Conservation (phyloP, 2,113 vertebrate species). For the Illadopsis cleaveri region DNA sequence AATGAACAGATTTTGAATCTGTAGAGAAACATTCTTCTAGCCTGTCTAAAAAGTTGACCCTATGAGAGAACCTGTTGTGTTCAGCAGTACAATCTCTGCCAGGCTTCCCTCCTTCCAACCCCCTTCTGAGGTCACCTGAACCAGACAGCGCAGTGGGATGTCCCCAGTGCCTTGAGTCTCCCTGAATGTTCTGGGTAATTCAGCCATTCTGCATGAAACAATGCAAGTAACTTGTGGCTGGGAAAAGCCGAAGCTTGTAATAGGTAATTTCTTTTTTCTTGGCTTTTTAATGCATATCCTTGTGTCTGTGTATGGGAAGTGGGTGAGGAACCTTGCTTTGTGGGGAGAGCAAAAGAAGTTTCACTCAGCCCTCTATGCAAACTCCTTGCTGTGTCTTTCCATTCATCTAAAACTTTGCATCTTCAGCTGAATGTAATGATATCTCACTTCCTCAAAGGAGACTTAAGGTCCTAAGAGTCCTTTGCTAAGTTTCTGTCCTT, state of each 20-base stretch:
- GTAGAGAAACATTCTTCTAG: neutral
- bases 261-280: neutral
- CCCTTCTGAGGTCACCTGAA: neutral
- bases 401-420: neutral
- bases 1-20: neutral
- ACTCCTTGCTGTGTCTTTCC: neutral
- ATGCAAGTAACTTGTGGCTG: neutral
- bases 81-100: rapidly evolving
- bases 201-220: neutral
- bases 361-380: neutral
- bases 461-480: neutral
- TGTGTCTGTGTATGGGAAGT: neutral
- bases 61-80: neutral
- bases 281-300: neutral
- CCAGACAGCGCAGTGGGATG: neutral
- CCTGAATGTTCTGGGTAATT: neutral
- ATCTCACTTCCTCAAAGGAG: neutral
- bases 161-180: neutral
- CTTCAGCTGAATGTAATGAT: neutral
- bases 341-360: neutral
- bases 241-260: neutral
- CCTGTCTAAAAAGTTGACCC: neutral
- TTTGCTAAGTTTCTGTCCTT: neutral
- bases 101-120: neutral
- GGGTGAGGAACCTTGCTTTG: neutral